Percentiles rank a stretch among this genome's conserved stretches.
phyloP scores from a whole-genome alignment of 2,888 invertebrate genomes.

The Drosophila dives region DNA sequence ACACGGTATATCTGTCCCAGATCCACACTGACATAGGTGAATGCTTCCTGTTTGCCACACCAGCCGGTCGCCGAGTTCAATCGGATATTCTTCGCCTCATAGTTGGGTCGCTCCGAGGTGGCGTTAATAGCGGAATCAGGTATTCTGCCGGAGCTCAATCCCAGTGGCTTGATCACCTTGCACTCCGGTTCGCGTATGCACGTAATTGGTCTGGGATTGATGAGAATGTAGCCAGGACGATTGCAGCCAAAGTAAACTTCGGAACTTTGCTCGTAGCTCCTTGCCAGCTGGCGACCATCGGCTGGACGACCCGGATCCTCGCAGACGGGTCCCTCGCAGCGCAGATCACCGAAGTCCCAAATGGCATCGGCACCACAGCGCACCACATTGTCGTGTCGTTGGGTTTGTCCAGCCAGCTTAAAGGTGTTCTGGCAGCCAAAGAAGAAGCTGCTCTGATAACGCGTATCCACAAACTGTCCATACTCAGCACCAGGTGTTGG shows the following conservation, averaged over 20 bases:
- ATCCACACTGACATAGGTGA: constrained; percentile 98
- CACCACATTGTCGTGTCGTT: constrained; percentile 95
- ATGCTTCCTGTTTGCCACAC: constrained; percentile 98
- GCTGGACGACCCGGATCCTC: constrained; percentile 97
- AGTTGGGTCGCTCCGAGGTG: constrained; percentile 96
- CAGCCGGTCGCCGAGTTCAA: constrained; percentile 97
- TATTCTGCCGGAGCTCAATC: constrained; percentile 95
- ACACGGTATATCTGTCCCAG: constrained; percentile 96
- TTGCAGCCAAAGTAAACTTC: constrained; percentile 96
- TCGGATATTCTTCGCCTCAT: constrained; percentile 94
- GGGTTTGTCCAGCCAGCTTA: constrained; percentile 96
- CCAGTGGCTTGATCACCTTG: constrained; percentile 95
- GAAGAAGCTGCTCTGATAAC: constrained; percentile 96
- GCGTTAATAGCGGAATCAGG: constrained; percentile 98
- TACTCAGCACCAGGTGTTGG: constrained; percentile 97
- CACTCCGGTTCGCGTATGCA: constrained; percentile 97
- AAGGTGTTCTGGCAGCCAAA: constrained; percentile 98
- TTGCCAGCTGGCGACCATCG: constrained; percentile 94
- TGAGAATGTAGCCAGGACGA: constrained; percentile 95
- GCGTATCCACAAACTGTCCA: constrained; percentile 94
- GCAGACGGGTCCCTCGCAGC: constrained; percentile 98
- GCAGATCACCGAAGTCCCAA: constrained; percentile 98
- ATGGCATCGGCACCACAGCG: constrained; percentile 95
- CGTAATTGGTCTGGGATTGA: constrained; percentile 95
- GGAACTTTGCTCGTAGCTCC: constrained; percentile 94